Conservation (phyloP, 2,888 invertebrate species). For the Silvanus unidentatus region DNA sequence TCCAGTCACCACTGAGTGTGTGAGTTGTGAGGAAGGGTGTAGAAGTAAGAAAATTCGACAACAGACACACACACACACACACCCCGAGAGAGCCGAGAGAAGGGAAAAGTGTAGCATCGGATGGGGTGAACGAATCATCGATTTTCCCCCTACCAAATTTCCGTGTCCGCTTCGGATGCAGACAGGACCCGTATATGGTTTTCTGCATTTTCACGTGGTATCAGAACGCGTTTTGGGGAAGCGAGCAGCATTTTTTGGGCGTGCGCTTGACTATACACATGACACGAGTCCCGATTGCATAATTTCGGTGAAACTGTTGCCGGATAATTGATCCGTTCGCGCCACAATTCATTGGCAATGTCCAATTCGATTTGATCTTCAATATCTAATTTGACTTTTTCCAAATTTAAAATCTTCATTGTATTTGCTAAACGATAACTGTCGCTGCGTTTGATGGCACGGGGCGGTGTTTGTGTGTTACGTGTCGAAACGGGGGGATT, state of each 20-base stretch:
- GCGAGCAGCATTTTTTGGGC: constrained; percentile 47
- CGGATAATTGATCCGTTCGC: constrained; percentile 66
- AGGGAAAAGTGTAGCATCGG: too few species aligned
- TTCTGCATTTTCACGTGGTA: constrained; percentile 56
- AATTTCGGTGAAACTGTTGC: constrained; percentile 55
- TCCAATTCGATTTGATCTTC: constrained; percentile 50
- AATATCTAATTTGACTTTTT: constrained; percentile 22
- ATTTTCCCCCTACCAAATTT: constrained; percentile 63
- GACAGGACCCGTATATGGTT: constrained; percentile 62
- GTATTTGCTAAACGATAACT: constrained; percentile 80
- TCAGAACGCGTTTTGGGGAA: constrained; percentile 53
- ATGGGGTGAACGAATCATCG: constrained; percentile 34
- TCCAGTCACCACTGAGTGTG: constrained; percentile 14
- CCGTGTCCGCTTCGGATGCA: constrained; percentile 59
- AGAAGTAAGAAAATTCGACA: not conserved
- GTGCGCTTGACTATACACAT: constrained; percentile 39
- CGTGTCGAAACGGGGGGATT: not conserved
- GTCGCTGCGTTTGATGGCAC: constrained; percentile 75
- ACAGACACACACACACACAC: not conserved
- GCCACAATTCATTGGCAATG: constrained; percentile 57
- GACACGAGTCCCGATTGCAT: constrained; percentile 42
- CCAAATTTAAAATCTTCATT: constrained; percentile 51
- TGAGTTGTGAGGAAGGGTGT: not conserved
- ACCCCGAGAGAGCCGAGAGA: not conserved
- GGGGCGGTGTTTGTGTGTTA: constrained; percentile 24